Percentiles rank a stretch among this genome's conserved stretches.
These are phyloP conservation scores for Stictocephala bisonia DNA, from an alignment of 2,888 invertebrate species.

Conservation along the genomic window DNA sequence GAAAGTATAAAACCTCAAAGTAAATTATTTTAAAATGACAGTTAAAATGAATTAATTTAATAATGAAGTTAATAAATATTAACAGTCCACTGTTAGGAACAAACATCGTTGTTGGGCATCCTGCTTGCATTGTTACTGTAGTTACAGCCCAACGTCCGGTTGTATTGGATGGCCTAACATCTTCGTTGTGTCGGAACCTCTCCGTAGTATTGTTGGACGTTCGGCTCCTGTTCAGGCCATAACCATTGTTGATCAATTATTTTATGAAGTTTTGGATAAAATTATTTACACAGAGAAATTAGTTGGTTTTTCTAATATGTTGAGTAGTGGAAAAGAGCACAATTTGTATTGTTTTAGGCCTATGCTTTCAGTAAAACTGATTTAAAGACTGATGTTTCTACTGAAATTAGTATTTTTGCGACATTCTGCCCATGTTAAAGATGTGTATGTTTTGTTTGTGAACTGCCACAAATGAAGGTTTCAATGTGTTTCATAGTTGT, in stretches of 20 bases:
- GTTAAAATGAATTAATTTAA: too few species aligned
- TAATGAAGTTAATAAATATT: too few species aligned
- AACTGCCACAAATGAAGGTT: slow-evolving; percentile 1
- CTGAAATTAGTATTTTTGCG: slow-evolving; percentile 47
- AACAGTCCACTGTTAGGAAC: neutral
- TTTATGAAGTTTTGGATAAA: slow-evolving; percentile 37
- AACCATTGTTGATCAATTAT: slow-evolving; percentile 34
- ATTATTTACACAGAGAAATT: slow-evolving; percentile 32
- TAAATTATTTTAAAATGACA: too few species aligned
- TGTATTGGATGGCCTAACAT: slow-evolving; percentile 31
- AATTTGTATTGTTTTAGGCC: slow-evolving; percentile 45
- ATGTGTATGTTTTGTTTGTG: slow-evolving; percentile 40
- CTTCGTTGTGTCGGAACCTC: slow-evolving; percentile 27
- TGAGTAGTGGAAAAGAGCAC: slow-evolving; percentile 41
- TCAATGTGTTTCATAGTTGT: slow-evolving; percentile 32
- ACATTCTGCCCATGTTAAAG: slow-evolving; percentile 42
- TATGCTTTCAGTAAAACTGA: slow-evolving; percentile 45
- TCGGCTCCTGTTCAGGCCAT: slow-evolving; percentile 31
- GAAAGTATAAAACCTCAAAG: too few species aligned
- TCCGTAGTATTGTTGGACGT: slow-evolving; percentile 33
- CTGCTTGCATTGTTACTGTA: slow-evolving; percentile 21
- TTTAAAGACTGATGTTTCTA: slow-evolving; percentile 51
- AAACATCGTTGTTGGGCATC: slow-evolving; percentile 25
- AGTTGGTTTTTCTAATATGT: slow-evolving; percentile 37
- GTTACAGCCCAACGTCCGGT: slow-evolving; percentile 21